Evolutionary conservation across 2,888 invertebrate genomes (phyloP), one percentile per base, ranked within the genome.

Genomic region (Habroteleia sp.): DNA sequence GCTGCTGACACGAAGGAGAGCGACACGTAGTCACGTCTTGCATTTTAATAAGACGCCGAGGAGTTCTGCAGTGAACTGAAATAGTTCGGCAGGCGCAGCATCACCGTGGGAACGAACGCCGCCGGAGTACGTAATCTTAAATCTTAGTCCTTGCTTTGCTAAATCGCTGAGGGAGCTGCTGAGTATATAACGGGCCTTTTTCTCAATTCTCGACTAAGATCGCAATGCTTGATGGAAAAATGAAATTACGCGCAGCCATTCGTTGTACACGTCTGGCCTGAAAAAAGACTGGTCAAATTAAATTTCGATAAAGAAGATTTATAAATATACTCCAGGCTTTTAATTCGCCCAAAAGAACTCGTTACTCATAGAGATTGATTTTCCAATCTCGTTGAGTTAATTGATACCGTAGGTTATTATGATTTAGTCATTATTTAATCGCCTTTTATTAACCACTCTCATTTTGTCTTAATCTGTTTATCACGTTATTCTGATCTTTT

Each of bases 61-160:
- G 50, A 66, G 44, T 23, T 66, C 52, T 60, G 60, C 58, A 42
- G 65, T 39, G 73, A 54, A 65, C 72, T 58, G 65, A 66, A 73
- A 73, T 56, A 58, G 65, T 73, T 73, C 72, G 72, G 65, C 72
- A 73, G 72, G 72, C 65, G 58, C 65, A 41, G 58, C 72, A 73
- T 73, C 72, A 65, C 39, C 65, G 72, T 73, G 72, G 62, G 72
- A 73, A 73, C 44, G 58, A 73, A 58, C 65, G 72, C 65, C 10
- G 20, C 23, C 58, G 50, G 66, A 65, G 73, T 73, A 65, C 73
- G 65, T 73, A 73, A 73, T 73, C 73, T 73, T 73, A 73, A 73
- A 73, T 73, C 73, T 73, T 73, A 46, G 65, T 52, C 41, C 33
- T 39, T 60, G 58, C 66, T 73, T 66, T 60, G 65, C 73, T 65